Percentiles rank a stretch among this genome's conserved stretches.
These are phyloP conservation scores for Daboia siamensis DNA, from an alignment of 2,113 vertebrate genomes.

Conservation along the genomic window DNA sequence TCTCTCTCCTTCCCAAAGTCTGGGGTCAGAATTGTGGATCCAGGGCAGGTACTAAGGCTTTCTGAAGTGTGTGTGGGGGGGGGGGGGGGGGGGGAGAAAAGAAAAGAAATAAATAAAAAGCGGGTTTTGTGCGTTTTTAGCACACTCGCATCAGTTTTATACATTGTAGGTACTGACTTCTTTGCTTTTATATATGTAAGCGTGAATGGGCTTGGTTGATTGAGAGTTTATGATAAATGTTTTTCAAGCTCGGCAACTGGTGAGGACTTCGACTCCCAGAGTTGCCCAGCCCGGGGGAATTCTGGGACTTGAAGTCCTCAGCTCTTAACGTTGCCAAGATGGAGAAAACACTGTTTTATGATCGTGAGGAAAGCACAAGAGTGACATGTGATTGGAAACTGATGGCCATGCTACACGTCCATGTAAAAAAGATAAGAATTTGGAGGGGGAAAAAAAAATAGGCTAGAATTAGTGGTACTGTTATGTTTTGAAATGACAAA, in stretches of 20 bases:
- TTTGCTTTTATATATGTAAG: constrained; percentile 59
- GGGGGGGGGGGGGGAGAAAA: constrained; percentile 49
- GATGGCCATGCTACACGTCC: constrained; percentile 17
- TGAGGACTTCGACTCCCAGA: not conserved
- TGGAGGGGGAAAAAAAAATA: not conserved
- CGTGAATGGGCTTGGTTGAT: constrained; percentile 7
- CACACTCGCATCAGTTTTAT: constrained; percentile 73
- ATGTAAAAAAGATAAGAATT: not conserved
- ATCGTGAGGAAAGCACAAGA: constrained; percentile 40
- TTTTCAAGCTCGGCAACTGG: not conserved
- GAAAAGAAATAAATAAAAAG: constrained; percentile 36
- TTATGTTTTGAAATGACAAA: constrained; percentile 2
- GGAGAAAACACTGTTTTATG: constrained; percentile 29
- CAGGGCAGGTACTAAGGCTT: constrained; percentile 47
- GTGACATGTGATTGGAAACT: constrained; percentile 35
- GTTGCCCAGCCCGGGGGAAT: not conserved
- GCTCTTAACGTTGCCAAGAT: not conserved
- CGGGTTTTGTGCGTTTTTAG: constrained; percentile 76
- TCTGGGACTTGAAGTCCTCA: not conserved
- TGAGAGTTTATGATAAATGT: constrained; percentile 37
- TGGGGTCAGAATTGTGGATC: constrained; percentile 41
- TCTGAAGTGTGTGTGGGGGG: constrained; percentile 66
- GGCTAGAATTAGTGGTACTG: not conserved
- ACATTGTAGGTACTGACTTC: constrained; percentile 68
- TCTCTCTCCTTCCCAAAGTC: not conserved